These are phyloP conservation scores for Listronotus oregonensis DNA, from an alignment of 1,140 invertebrate genomes.

Conservation along the genomic window DNA sequence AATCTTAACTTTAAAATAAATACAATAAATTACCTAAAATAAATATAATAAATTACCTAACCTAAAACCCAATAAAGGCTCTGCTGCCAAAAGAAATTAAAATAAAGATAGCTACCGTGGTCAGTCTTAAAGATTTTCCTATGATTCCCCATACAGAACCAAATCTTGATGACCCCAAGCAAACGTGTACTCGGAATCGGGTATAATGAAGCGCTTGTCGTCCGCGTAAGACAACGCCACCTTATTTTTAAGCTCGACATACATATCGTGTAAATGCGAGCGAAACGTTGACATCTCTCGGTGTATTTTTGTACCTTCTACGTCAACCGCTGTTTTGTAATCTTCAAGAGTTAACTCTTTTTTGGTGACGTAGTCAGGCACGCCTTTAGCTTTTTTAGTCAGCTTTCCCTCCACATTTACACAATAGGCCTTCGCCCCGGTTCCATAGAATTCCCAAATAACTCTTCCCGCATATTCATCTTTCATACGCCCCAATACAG, in stretches of 20 bases:
- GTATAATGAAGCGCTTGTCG: constrained; percentile 16
- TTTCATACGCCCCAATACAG: constrained; percentile 16
- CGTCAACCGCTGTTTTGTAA: constrained; percentile 13
- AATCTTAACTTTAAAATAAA: no score
- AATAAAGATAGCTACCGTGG: no score
- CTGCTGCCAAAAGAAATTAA: no score
- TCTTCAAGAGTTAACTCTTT: constrained; percentile 9
- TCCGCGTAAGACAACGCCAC: constrained; percentile 11
- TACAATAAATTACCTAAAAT: no score
- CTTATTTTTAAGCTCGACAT: constrained; percentile 20
- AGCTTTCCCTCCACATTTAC: constrained; percentile 11
- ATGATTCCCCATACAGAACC: no score
- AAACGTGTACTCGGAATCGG: not conserved
- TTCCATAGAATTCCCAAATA: constrained; percentile 11
- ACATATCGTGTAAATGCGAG: constrained; percentile 13
- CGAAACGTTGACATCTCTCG: constrained; percentile 11
- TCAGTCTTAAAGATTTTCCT: no score
- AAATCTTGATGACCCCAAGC: constrained; percentile 16
- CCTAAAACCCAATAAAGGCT: no score
- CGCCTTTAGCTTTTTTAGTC: constrained; percentile 45
- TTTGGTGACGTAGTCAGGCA: constrained; percentile 39
- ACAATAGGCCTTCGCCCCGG: constrained; percentile 20
- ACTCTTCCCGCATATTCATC: constrained; percentile 14
- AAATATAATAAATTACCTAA: no score
- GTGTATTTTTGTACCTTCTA: not conserved